Evolutionary conservation across 2,113 vertebrate species (phyloP).

Genomic region (Podarcis raffonei): DNA sequence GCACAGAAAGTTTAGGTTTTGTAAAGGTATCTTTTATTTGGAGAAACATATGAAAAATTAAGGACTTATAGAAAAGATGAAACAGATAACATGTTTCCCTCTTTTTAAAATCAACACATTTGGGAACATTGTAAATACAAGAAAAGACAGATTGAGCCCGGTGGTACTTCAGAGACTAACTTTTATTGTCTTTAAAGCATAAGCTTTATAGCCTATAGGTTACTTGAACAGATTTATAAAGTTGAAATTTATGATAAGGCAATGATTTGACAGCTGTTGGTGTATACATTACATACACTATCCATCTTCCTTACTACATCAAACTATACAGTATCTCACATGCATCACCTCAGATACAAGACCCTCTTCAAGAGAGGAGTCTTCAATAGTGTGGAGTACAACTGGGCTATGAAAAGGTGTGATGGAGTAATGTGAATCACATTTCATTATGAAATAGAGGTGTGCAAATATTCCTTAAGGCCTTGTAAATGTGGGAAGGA

Average conservation of each 20-base stretch:
- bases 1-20: background rate
- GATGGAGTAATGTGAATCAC: background rate
- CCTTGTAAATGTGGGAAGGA: background rate
- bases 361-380: background rate
- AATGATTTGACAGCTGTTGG: background rate
- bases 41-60: background rate
- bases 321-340: background rate
- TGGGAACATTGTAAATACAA: background rate
- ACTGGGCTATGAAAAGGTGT: background rate
- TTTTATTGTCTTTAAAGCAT: background rate
- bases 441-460: background rate
- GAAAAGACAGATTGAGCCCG: background rate
- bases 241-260: background rate
- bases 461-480: background rate
- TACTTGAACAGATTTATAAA: background rate
- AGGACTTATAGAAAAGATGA: background rate
- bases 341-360: background rate
- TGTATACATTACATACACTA: background rate
- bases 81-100: background rate
- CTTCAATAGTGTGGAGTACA: background rate
- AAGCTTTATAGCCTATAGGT: background rate
- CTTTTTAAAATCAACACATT: background rate
- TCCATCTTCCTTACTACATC: background rate
- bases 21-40: background rate
- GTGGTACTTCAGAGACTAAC: background rate